Evolutionary conservation across 2,888 invertebrate species (phyloP), one percentile per base, ranked within the genome.

Genomic region (Helicoverpa assulta): DNA sequence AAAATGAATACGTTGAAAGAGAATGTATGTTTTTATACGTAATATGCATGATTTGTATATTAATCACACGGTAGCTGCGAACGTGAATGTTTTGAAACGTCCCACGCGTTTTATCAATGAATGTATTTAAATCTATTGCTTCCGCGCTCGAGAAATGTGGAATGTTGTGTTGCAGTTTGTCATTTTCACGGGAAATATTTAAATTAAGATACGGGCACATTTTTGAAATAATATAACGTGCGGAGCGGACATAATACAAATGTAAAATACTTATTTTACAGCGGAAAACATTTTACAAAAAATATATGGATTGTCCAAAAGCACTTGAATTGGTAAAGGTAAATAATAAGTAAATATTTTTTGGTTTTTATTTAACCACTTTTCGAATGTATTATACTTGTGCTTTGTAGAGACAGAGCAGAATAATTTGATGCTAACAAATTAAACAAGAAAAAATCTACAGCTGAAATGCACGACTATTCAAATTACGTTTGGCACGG

Each of bases 401-500:
- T 40, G 14, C 40, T 40, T 40, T 40, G 40, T 14, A 10, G 14
- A 40, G 4, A 40, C 4, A 40, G 0, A 40, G 8, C 51, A 0
- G 47, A n/a, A 47, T 47, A n/a, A n/a, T 47, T 47, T n/a, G 10
- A 47, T 47, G n/a, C 16, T 47, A 47, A 50, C 18, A 50, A 29
- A 54, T 33, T 18, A 8, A 21, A 43, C 16, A 47, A 52, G 8
- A 52, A 18, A 51, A 55, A 8, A 16, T 0, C 2, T 29, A n/a
- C 8, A 7, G 14, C 1, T 37, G 40, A 68, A 50, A 57, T 19
- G 10, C 5, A 64, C 10, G 37, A 19, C 21, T 40, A 58, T 72
- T 68, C 62, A 52, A 73, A 68, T 63, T 67, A 26, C 54, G 18
- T 68, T 70, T 81, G 82, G 77, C 77, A 81, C 43, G 33, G 40